Conservation (phyloP, 1,140 invertebrate species). For the Aphaenogaster floridana region DNA sequence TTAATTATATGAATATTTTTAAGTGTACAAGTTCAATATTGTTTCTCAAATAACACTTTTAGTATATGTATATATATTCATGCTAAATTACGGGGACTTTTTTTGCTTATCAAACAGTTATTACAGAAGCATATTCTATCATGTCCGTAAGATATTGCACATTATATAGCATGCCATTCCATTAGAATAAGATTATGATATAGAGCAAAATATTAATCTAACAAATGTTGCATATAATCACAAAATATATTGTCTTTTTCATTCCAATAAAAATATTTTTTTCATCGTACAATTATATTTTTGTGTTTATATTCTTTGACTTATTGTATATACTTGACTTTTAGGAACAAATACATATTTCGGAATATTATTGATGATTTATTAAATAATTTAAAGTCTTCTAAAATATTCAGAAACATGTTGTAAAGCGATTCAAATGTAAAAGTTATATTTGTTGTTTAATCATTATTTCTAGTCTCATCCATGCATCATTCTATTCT, state of each 20-base stretch:
- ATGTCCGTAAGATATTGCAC: conserved; percentile 27
- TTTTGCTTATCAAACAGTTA: conserved; percentile 48
- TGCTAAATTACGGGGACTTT: conserved; percentile 15
- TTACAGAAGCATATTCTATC: conserved; percentile 45
- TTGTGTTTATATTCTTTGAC: not conserved
- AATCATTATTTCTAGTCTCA: not conserved
- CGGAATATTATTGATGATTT: not conserved
- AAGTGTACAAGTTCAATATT: conserved; percentile 18
- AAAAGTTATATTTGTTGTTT: not conserved
- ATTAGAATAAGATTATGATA: conserved; percentile 15
- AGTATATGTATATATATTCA: not conserved
- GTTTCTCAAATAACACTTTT: conserved; percentile 30
- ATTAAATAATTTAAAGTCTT: not conserved
- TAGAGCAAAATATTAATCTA: conserved; percentile 50
- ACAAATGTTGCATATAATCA: conserved; percentile 31
- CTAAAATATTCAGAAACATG: conserved; percentile 23
- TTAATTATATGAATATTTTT: not conserved
- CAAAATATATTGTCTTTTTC: conserved; percentile 23
- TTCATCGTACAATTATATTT: conserved; percentile 11
- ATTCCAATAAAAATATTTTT: conserved; percentile 42
- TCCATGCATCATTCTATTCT: not conserved
- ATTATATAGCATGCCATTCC: conserved; percentile 45
- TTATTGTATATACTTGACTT: not conserved
- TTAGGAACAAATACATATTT: conserved; percentile 43
- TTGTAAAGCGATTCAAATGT: not conserved